Evolutionary conservation across 2,113 vertebrate species (phyloP).

Genomic region (Odontophorus gujanensis): DNA sequence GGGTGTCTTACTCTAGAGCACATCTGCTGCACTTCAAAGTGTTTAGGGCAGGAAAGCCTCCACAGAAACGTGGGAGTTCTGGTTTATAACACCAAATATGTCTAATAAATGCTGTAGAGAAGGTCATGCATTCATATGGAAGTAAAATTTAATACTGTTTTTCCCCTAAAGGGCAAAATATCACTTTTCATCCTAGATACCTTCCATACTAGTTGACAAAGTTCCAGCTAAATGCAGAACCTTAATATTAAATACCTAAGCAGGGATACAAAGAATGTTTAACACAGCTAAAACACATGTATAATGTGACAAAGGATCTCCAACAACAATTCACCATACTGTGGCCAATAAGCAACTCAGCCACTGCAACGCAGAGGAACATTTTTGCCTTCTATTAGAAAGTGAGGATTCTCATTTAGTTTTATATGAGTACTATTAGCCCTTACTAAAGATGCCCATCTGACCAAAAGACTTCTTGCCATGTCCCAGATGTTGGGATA

Average conservation of each 20-base stretch:
- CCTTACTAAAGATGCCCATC: neutral
- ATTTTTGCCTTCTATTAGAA: neutral
- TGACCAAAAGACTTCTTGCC: neutral
- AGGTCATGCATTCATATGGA: neutral
- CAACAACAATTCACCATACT: neutral
- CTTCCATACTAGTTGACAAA: neutral
- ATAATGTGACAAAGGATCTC: neutral
- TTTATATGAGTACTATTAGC: neutral
- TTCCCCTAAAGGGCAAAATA: neutral
- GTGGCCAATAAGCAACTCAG: neutral
- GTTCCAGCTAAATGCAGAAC: neutral
- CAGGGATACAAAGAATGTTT: neutral
- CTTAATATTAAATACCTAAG: neutral
- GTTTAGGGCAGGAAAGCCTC: neutral
- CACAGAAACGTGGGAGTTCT: neutral
- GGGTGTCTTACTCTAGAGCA: neutral
- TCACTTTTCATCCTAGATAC: neutral
- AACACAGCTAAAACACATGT: neutral
- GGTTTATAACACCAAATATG: accelerated
- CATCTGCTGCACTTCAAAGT: accelerated
- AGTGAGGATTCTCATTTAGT: neutral
- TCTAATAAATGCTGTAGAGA: constrained; percentile 27
- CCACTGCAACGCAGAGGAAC: accelerated
- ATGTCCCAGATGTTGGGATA: neutral
- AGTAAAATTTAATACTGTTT: neutral